A percentile compares a stretch with the other conserved stretches of the same genome.
phyloP scores from a whole-genome alignment of 2,797 vertebrate species.

The Melanotaenia trifasciata region DNA sequence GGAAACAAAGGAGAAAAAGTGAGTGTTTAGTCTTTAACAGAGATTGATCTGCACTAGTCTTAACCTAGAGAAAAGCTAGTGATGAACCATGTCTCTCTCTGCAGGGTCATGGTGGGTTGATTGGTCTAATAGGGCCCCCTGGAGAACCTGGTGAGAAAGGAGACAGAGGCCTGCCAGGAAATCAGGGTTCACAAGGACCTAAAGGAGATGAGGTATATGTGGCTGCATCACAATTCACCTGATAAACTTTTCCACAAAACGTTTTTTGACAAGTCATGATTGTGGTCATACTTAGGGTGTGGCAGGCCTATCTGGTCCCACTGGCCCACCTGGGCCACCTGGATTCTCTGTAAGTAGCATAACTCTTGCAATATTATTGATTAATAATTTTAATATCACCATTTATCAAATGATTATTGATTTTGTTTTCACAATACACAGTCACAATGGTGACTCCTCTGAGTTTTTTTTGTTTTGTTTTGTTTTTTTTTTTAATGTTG shows the following conservation, averaged over 20 bases:
- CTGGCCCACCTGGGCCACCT: slow-evolving; percentile 85
- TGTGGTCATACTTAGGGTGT: slow-evolving; percentile 80
- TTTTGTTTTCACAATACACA: not conserved
- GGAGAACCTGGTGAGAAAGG: slow-evolving; percentile 95
- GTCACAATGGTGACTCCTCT: not conserved
- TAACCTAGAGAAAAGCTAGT: slow-evolving; percentile 20
- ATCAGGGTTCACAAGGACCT: slow-evolving; percentile 85
- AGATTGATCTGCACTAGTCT: not conserved
- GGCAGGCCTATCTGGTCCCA: slow-evolving; percentile 82
- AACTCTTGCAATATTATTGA: not conserved
- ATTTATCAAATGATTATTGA: not conserved
- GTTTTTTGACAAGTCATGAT: slow-evolving; percentile 19
- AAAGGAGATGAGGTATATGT: slow-evolving; percentile 89
- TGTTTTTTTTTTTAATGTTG: not conserved
- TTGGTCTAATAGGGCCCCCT: slow-evolving; percentile 90
- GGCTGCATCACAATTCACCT: not conserved
- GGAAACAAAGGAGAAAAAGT: slow-evolving; percentile 93
- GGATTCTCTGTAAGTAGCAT: slow-evolving; percentile 87
- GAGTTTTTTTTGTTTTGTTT: no score
- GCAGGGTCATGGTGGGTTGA: slow-evolving; percentile 91
- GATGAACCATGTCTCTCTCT: slow-evolving; percentile 41
- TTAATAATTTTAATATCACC: no score
- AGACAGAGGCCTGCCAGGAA: slow-evolving; percentile 90
- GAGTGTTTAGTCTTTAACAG: slow-evolving; percentile 44
- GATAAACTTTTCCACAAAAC: not conserved